Evolutionary conservation across 2,113 vertebrate species (phyloP).

Genomic region (Melanotaenia duboulayi): DNA sequence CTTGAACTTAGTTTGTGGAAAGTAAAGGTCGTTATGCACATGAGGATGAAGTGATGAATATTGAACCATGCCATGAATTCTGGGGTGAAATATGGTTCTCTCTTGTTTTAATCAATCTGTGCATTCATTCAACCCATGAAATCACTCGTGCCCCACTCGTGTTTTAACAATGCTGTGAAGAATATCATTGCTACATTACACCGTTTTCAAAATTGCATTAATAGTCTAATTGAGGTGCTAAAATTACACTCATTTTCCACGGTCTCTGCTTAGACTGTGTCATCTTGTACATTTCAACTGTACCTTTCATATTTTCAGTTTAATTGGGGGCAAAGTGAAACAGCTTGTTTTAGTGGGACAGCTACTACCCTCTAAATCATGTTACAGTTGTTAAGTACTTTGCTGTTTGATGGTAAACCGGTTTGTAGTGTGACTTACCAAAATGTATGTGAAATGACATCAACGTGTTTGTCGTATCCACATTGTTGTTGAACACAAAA

Average conservation of each 20-base stretch:
- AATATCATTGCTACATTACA: conserved; percentile 20
- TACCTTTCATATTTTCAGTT: neutral
- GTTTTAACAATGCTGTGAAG: conserved; percentile 25
- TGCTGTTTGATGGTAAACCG: neutral
- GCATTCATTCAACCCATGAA: conserved; percentile 42
- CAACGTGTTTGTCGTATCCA: too few species aligned
- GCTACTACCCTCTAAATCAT: neutral
- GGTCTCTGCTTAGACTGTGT: conserved; percentile 4
- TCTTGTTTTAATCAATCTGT: conserved; percentile 32
- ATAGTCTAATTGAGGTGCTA: conserved; percentile 23
- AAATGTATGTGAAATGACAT: too few species aligned
- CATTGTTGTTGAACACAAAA: too few species aligned
- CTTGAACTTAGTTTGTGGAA: conserved; percentile 44
- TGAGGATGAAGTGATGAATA: conserved; percentile 31
- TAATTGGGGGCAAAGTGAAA: neutral
- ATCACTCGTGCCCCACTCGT: conserved; percentile 15
- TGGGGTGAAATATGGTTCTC: conserved; percentile 27
- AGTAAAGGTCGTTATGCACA: neutral
- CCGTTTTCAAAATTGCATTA: conserved; percentile 36
- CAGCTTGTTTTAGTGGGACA: neutral
- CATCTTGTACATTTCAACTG: neutral
- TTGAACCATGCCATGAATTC: conserved; percentile 2
- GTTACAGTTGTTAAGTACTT: neutral
- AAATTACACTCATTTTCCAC: conserved; percentile 16
- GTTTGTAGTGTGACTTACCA: neutral